Percentiles rank a stretch among this genome's conserved stretches.
Conservation (phyloP, 2,797 vertebrate species). For the Thaleichthys pacificus region DNA sequence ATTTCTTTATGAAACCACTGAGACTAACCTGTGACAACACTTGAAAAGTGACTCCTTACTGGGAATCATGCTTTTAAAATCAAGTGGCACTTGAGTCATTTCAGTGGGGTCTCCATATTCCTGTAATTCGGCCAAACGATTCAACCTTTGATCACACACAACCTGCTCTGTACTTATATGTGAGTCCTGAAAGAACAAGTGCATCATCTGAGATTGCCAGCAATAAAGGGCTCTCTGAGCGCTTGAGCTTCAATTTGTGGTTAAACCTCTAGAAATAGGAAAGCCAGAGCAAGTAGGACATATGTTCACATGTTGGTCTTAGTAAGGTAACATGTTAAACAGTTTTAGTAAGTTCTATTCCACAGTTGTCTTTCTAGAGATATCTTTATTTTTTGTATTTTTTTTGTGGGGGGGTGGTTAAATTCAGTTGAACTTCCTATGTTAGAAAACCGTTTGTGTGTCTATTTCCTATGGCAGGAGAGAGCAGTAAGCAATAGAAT, state of each 20-base stretch:
- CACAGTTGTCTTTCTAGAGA: background rate
- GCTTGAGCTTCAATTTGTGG: background rate
- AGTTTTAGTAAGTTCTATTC: background rate
- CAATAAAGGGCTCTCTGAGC: constrained; percentile 11
- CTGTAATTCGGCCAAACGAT: background rate
- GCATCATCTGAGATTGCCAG: constrained; percentile 26
- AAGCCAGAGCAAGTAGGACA: background rate
- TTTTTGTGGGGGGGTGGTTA: background rate
- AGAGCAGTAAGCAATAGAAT: constrained; percentile 21
- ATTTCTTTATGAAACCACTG: background rate
- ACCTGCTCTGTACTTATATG: background rate
- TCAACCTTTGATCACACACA: constrained; percentile 16
- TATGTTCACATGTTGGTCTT: background rate
- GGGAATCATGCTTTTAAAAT: constrained; percentile 3
- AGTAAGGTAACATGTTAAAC: background rate
- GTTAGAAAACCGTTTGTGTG: constrained; percentile 56
- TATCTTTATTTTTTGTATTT: background rate
- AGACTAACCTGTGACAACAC: background rate
- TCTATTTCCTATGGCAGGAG: constrained; percentile 38
- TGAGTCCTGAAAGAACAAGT: constrained; percentile 12
- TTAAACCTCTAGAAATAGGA: background rate
- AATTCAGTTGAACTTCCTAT: constrained; percentile 45
- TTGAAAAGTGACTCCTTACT: background rate
- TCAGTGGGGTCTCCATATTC: constrained; percentile 4
- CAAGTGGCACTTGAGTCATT: background rate